phyloP scores from a whole-genome alignment of 2,797 vertebrate species.

The Vultur gryphus region DNA sequence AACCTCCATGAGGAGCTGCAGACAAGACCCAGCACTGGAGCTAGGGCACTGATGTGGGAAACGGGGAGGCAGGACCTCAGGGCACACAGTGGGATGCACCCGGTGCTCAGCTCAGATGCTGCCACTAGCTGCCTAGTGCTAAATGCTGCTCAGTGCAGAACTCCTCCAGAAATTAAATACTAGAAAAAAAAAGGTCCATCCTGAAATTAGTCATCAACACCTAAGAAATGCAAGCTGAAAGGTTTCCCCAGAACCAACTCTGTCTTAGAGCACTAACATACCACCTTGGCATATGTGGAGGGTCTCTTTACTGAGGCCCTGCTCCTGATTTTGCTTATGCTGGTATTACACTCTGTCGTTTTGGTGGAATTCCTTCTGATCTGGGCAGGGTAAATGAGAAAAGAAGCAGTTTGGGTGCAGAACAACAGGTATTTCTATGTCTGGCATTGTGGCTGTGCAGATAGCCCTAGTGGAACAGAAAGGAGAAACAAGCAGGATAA shows the following conservation, averaged over 20 bases:
- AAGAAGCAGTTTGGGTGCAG: neutral
- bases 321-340: neutral
- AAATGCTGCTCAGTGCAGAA: neutral
- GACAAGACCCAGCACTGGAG: neutral
- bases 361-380: neutral
- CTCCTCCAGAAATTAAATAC: neutral
- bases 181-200: neutral
- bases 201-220: neutral
- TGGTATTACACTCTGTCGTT: neutral
- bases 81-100: no score
- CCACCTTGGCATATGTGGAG: fast-evolving
- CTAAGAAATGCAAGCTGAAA: neutral
- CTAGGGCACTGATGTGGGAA: neutral
- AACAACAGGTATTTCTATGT: neutral
- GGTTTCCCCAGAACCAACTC: fast-evolving
- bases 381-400: neutral
- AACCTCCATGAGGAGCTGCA: neutral
- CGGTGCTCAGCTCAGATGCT: neutral
- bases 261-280: neutral
- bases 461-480: neutral
- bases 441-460: neutral
- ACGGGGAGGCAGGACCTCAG: neutral
- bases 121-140: neutral
- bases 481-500: neutral
- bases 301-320: neutral